Percentiles rank a stretch among this genome's conserved stretches.
These are phyloP conservation scores for Cheilosia pagana DNA, from an alignment of 2,888 invertebrate genomes.

Conservation along the genomic window DNA sequence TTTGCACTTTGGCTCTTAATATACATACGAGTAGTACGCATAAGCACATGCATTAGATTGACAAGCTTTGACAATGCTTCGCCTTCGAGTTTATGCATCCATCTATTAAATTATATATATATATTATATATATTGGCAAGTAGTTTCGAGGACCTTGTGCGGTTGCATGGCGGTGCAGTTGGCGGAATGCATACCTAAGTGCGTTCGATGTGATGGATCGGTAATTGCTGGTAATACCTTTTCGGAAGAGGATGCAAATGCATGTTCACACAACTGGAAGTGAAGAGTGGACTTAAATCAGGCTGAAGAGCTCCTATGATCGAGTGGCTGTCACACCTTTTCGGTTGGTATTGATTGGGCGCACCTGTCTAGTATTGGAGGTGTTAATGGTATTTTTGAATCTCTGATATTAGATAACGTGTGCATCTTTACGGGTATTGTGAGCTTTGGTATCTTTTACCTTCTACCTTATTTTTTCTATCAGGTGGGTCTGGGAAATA, in stretches of 20 bases:
- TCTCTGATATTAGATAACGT: too few species aligned
- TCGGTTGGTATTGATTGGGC: too few species aligned
- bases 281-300: neutral
- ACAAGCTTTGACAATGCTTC: constrained; percentile 33
- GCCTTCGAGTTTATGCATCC: constrained; percentile 26
- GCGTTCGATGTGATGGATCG: constrained; percentile 54
- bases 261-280: constrained; percentile 2
- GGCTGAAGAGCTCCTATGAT: constrained; percentile 16
- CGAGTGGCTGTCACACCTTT: too few species aligned
- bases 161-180: neutral
- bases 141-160: neutral
- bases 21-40: neutral
- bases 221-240: constrained; percentile 55
- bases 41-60: constrained; percentile 49
- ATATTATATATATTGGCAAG: constrained; percentile 12
- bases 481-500: too few species aligned
- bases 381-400: too few species aligned
- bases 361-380: too few species aligned
- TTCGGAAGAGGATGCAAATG: neutral
- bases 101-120: constrained; percentile 49
- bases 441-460: too few species aligned
- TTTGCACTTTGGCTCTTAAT: constrained; percentile 38
- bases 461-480: too few species aligned
- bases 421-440: too few species aligned
- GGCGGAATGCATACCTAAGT: constrained; percentile 4